phyloP scores from a whole-genome alignment of 2,888 invertebrate genomes.

The Sminthurides aquaticus region DNA sequence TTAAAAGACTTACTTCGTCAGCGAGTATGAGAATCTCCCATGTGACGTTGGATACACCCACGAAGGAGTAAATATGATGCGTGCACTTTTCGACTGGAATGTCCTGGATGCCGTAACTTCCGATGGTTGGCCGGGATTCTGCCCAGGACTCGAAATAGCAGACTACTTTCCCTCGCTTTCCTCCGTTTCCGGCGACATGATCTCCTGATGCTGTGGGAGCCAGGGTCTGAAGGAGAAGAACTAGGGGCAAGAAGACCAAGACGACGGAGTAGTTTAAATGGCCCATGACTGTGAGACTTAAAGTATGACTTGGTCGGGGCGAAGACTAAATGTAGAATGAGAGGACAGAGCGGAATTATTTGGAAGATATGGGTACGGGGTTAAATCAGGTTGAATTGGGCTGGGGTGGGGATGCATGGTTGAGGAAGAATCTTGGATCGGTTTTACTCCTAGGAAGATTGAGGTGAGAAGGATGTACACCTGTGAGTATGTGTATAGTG shows the following conservation, averaged over 20 bases:
- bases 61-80: constrained; percentile 79
- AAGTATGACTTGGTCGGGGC: neutral
- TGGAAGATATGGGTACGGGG: neutral
- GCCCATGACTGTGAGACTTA: neutral
- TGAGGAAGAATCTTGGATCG: too few species aligned
- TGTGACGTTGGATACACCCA: constrained; percentile 69
- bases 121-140: constrained; percentile 71
- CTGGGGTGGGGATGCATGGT: too few species aligned
- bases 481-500: too few species aligned
- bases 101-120: constrained; percentile 74
- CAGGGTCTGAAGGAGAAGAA: neutral
- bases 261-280: neutral
- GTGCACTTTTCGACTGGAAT: constrained; percentile 75
- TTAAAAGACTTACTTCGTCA: constrained; percentile 69
- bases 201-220: neutral
- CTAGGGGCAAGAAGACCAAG: neutral
- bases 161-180: constrained; percentile 33
- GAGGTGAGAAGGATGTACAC: too few species aligned
- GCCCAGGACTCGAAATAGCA: constrained; percentile 77
- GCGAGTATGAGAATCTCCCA: constrained; percentile 73
- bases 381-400: neutral
- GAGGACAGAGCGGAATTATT: neutral
- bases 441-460: too few species aligned
- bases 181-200: constrained; percentile 32
- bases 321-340: neutral